These are phyloP conservation scores for Pelodiscus sinensis DNA, from an alignment of 2,113 vertebrate species.

Conservation along the genomic window DNA sequence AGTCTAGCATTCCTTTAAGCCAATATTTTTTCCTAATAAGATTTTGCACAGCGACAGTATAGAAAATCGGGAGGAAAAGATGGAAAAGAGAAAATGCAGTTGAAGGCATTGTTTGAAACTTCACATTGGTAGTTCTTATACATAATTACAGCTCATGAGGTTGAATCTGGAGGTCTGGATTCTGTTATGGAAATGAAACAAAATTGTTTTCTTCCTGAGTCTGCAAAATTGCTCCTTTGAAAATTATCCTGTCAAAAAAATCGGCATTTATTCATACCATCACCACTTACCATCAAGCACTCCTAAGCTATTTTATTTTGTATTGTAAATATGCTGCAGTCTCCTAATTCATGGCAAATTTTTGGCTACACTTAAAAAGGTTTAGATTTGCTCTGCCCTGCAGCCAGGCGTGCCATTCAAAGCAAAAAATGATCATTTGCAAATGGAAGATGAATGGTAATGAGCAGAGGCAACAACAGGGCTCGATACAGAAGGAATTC, in stretches of 20 bases:
- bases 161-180: conserved; percentile 80
- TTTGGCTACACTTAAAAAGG: conserved; percentile 85
- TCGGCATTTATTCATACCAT: conserved; percentile 78
- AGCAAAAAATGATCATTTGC: conserved; percentile 71
- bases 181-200: conserved; percentile 91
- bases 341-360: conserved; percentile 82
- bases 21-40: neutral
- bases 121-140: conserved; percentile 21
- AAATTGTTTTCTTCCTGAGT: conserved; percentile 95
- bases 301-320: conserved; percentile 62
- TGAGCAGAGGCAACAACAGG: conserved; percentile 29
- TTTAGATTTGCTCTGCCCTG: conserved; percentile 73
- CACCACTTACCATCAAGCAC: conserved; percentile 22
- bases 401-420: conserved; percentile 66
- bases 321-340: conserved; percentile 75
- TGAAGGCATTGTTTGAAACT: conserved; percentile 41
- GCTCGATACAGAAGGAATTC: neutral
- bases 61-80: conserved; percentile 33
- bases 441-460: conserved; percentile 69
- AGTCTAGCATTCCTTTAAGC: conserved; percentile 28
- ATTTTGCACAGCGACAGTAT: conserved; percentile 33
- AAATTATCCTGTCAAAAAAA: conserved; percentile 85
- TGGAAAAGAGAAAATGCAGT: conserved; percentile 43
- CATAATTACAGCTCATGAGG: conserved; percentile 61
- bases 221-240: conserved; percentile 78